Conservation (phyloP, 2,888 invertebrate genomes). For the Argynnis bischoffii region DNA sequence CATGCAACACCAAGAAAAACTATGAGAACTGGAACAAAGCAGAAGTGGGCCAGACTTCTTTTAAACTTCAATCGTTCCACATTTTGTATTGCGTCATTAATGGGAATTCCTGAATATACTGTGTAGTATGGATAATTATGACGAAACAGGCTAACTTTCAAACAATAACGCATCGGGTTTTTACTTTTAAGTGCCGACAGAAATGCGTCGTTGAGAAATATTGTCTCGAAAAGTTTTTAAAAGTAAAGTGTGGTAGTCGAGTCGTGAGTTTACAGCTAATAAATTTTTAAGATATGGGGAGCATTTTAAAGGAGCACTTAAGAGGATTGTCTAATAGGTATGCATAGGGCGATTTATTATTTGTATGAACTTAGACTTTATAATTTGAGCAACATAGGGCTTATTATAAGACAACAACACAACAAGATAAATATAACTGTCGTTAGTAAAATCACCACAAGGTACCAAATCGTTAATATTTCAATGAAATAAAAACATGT, state of each 20-base stretch:
- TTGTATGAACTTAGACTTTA: slow-evolving; percentile 23
- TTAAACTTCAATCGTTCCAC: slow-evolving; percentile 52
- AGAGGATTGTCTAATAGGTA: slow-evolving; percentile 36
- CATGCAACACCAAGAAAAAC: slow-evolving; percentile 35
- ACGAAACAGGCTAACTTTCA: slow-evolving; percentile 63
- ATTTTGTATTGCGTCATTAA: slow-evolving; percentile 55
- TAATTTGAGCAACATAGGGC: background rate
- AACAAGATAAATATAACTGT: background rate
- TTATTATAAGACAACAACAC: background rate
- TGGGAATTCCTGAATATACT: slow-evolving; percentile 58
- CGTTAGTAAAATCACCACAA: background rate
- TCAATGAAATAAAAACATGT: background rate
- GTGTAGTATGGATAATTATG: slow-evolving; percentile 59
- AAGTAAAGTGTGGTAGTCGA: slow-evolving; percentile 54
- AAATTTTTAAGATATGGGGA: slow-evolving; percentile 59
- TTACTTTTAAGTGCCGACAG: slow-evolving; percentile 49
- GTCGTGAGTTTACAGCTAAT: slow-evolving; percentile 57
- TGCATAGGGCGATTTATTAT: background rate
- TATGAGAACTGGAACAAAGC: slow-evolving; percentile 42
- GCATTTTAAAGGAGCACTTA: slow-evolving; percentile 49
- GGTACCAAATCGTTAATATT: background rate
- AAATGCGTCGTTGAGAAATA: slow-evolving; percentile 55
- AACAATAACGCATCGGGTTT: slow-evolving; percentile 59
- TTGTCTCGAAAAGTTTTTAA: slow-evolving; percentile 53
- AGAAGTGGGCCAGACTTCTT: slow-evolving; percentile 45